phyloP scores from a whole-genome alignment of 2,888 invertebrate species.

The Dorcus parallelipipedus region DNA sequence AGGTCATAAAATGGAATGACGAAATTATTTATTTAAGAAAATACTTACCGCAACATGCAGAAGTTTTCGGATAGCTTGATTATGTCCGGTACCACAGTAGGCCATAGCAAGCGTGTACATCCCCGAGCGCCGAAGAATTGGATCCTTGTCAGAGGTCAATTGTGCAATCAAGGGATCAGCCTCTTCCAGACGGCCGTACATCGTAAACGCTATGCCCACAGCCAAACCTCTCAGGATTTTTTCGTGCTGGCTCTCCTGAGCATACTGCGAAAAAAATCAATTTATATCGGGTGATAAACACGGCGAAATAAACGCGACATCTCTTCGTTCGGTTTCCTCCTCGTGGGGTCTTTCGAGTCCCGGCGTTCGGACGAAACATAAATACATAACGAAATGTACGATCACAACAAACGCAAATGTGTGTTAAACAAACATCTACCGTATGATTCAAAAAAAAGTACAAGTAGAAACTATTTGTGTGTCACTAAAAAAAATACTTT shows the following conservation, averaged over 20 bases:
- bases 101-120: slow-evolving; percentile 99
- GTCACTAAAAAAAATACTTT: no score
- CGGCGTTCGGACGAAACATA: no score
- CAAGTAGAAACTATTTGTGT: no score
- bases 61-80: slow-evolving; percentile 88
- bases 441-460: no score
- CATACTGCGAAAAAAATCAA: slow-evolving; percentile 58
- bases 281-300: background rate
- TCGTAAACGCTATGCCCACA: slow-evolving; percentile 92
- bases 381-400: no score
- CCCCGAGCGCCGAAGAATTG: slow-evolving; percentile 89
- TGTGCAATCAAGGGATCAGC: slow-evolving; percentile 91
- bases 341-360: no score
- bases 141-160: slow-evolving; percentile 89
- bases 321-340: background rate
- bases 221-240: slow-evolving; percentile 96
- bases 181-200: slow-evolving; percentile 96
- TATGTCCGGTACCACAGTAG: slow-evolving; percentile 97
- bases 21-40: background rate
- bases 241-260: slow-evolving; percentile 96
- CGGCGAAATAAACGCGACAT: background rate
- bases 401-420: no score
- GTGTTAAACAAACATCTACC: no score
- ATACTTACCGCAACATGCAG: slow-evolving; percentile 88
- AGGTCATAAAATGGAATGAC: background rate